Evolutionary conservation across 2,113 vertebrate genomes (phyloP), one percentile per base, ranked within the genome.

Genomic region (Pelodiscus sinensis): DNA sequence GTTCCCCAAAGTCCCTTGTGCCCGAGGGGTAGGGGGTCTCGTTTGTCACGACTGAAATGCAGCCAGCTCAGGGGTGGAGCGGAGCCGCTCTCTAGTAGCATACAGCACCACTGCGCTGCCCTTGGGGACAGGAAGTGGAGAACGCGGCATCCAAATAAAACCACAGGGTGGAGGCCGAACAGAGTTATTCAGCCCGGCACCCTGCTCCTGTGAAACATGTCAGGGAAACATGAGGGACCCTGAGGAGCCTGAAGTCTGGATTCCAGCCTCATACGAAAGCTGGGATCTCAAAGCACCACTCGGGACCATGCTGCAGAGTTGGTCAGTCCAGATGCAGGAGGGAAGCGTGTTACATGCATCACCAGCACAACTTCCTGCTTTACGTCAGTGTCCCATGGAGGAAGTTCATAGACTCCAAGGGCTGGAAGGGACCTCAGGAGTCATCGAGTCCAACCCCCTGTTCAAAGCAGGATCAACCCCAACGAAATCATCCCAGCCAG

Each of bases 141-240:
- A 68, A 68, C 9, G 15, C 31, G 31, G 29, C 15, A 8, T 31
- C 29, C 62, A 62, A 15, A 15, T 29, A 31, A 62, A 62, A 31
- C 50, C 4, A 51, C 10, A 8, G 2, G 1, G 65, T 54, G 31
- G 54, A 56, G 44, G 73, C 0, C 1, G 56, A 11, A 0, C 7
- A 71, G 65, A 73, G 21, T 1, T 0, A 3, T 0, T 4, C 0
- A 2, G 1, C 55, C 73, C 19, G 27, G 3, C 27, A 1, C 85
- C 50, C 2, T 75, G 35, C 21, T 29, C 2, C 15, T 15, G 24
- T 35, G 3, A 50, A 7, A 35, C 44, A 9, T 27, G 50, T 1
- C 16, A 0, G 3, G 58, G 55, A 15, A 84, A 50, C 10, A 29
- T 16, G 10, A 6, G 31, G 1, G 3, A 56, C n/a, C n/a, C 31